Base-by-base conservation (phyloP, 2,797 vertebrate genomes). In the Coranthus polyacanthus region DNA sequence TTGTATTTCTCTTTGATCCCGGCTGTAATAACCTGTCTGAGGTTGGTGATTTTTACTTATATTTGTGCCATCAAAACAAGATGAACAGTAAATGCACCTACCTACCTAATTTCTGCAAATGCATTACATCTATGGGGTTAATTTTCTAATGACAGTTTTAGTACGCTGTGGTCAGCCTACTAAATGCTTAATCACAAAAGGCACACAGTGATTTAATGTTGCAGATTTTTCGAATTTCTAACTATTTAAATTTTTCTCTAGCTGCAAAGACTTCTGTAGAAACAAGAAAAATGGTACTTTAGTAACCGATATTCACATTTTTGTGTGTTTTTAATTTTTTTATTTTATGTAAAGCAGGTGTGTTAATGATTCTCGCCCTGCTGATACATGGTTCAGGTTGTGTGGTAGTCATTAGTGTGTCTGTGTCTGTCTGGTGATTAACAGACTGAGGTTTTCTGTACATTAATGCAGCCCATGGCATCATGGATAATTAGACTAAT, bases 401-500 rank as follows among this genome's bases (percentile, higher is more conserved):
- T 75, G 65, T 77, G 58, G 54, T 71, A 53, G 61, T 79, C 86
- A 73, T 80, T 82, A 71, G 63, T 67, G 70, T 84, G 75, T 81
- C 32, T 70, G 64, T 75, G 81, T 85, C 63, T 73, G 78, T 83
- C 75, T 78, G 64, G 72, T 90, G 87, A 90, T 89, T 86, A 90
- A 86, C 75, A 78, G 79, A 75, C 86, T 81, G 73, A 82, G 78
- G 61, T 79, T 88, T 88, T 86, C 83, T 86, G 78, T 90, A 86
- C 83, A 78, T 89, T 90, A 87, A 87, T 83, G 84, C 72, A 85
- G 83, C 88, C 83, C 78, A 74, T 69, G 76, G 84, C 83, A 90
- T 91, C 83, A 88, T 85, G 89, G 90, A 82, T 92, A 92, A 92
- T 93, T 93, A 92, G 84, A 89, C 86, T 92, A 92, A 92, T 92